Conservation (phyloP, 2,113 vertebrate genomes). For the Embiotoca jacksoni region DNA sequence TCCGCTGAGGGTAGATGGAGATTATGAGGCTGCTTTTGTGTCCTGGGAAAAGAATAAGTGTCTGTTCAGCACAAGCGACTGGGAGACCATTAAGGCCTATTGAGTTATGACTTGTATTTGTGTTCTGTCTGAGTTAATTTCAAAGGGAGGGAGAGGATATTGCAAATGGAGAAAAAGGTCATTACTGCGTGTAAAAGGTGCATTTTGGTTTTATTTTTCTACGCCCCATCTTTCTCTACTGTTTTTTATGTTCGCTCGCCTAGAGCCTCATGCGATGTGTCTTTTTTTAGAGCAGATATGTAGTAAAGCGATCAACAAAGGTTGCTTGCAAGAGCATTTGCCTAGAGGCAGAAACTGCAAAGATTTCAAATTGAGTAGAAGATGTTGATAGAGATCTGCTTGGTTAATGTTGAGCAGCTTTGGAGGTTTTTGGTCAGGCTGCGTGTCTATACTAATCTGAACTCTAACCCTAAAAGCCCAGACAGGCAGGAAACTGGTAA, state of each 20-base stretch:
- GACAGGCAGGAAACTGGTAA: slow-evolving; percentile 77
- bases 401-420: neutral
- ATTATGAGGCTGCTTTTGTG: slow-evolving; percentile 30
- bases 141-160: slow-evolving; percentile 3
- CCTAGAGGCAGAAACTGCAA: slow-evolving; percentile 11
- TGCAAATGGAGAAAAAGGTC: slow-evolving; percentile 11
- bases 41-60: neutral
- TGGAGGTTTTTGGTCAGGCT: slow-evolving; percentile 24
- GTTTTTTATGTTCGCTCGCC: slow-evolving; percentile 16
- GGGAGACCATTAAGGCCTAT: slow-evolving; percentile 17
- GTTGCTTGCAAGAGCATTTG: slow-evolving; percentile 6
- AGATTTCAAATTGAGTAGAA: slow-evolving; percentile 6
- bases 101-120: slow-evolving; percentile 16
- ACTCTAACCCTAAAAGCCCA: slow-evolving; percentile 76
- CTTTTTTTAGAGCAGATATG: slow-evolving; percentile 3
- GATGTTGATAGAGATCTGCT: slow-evolving; percentile 2
- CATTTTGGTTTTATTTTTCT: slow-evolving; percentile 6
- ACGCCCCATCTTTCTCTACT: neutral
- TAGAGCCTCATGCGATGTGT: neutral
- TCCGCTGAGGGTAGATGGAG: slow-evolving; percentile 17
- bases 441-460: slow-evolving; percentile 46
- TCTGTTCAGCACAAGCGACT: neutral
- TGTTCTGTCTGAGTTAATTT: slow-evolving; percentile 27
- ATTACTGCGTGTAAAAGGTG: neutral
- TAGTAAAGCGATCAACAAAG: slow-evolving; percentile 1